Evolutionary conservation across 2,888 invertebrate species (phyloP).

Genomic region (Athripsodes cinereus): DNA sequence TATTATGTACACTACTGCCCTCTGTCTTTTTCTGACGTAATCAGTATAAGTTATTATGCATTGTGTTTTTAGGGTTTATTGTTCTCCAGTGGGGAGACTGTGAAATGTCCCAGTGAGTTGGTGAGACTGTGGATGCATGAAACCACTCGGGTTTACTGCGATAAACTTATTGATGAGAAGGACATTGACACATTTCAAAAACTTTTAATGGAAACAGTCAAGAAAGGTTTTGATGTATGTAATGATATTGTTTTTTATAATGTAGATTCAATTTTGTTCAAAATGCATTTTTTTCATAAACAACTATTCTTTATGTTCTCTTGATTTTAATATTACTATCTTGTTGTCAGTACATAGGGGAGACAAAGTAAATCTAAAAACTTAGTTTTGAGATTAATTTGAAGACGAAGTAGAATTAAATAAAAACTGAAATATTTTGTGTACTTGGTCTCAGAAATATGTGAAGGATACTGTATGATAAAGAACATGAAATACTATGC

Average conservation of each 20-base stretch:
- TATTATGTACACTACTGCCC: not conserved
- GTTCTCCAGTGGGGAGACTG: slow-evolving; percentile 71
- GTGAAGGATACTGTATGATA: no score
- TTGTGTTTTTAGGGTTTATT: slow-evolving; percentile 64
- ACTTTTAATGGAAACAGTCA: slow-evolving; percentile 66
- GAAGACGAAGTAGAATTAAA: no score
- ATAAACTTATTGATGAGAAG: slow-evolving; percentile 77
- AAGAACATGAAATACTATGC: no score
- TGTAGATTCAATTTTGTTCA: no score
- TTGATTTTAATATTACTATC: no score
- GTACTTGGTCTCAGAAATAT: no score
- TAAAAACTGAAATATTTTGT: no score
- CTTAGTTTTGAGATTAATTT: no score
- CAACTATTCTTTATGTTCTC: no score
- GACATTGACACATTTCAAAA: slow-evolving; percentile 72
- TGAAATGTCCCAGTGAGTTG: slow-evolving; percentile 63
- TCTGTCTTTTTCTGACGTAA: not conserved
- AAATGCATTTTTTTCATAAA: not conserved
- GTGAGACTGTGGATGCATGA: slow-evolving; percentile 88
- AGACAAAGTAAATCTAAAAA: no score
- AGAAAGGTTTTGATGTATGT: slow-evolving; percentile 65
- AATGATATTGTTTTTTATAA: not conserved
- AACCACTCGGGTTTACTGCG: slow-evolving; percentile 82
- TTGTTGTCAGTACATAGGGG: no score
- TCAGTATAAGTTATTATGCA: not conserved